A percentile compares a stretch with the other conserved stretches of the same genome.
Evolutionary conservation across 2,113 vertebrate genomes (phyloP).

Genomic region (Hymenochirus boettgeri): DNA sequence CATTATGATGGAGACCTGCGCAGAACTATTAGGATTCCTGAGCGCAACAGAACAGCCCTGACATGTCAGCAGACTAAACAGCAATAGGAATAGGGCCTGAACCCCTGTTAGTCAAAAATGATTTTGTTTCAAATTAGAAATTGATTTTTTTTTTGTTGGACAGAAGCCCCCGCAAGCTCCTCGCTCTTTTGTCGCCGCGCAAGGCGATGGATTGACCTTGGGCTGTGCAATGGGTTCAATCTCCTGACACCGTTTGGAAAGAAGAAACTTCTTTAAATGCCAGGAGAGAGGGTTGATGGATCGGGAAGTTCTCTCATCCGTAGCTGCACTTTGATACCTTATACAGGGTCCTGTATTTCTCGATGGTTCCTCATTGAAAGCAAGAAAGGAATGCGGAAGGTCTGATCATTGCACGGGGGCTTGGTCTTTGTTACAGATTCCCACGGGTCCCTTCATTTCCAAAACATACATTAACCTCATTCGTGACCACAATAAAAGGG

Average conservation of each 20-base stretch:
- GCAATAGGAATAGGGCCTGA: conserved; percentile 70
- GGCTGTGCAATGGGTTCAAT: conserved; percentile 51
- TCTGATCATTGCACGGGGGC: no score
- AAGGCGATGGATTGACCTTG: conserved; percentile 63
- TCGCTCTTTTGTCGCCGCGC: conserved; percentile 56
- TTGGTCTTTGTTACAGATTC: no score
- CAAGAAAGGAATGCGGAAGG: no score
- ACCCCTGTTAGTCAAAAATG: conserved; percentile 76
- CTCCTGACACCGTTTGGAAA: conserved; percentile 59
- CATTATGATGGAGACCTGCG: neutral
- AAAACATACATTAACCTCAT: no score
- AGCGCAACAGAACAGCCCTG: conserved; percentile 60
- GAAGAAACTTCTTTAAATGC: no score
- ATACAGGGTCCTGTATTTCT: no score
- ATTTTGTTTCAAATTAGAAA: conserved; percentile 79
- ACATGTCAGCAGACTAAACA: conserved; percentile 65
- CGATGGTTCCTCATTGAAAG: no score
- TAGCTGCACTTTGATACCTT: no score
- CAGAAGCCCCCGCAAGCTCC: conserved; percentile 63
- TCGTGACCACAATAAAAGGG: no score
- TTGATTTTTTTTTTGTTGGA: conserved; percentile 70
- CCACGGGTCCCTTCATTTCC: no score
- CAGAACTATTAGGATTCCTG: conserved; percentile 64
- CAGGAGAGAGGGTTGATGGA: no score
- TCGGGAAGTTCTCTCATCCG: no score